phyloP scores from a whole-genome alignment of 2,113 vertebrate species.

The Python bivittatus region DNA sequence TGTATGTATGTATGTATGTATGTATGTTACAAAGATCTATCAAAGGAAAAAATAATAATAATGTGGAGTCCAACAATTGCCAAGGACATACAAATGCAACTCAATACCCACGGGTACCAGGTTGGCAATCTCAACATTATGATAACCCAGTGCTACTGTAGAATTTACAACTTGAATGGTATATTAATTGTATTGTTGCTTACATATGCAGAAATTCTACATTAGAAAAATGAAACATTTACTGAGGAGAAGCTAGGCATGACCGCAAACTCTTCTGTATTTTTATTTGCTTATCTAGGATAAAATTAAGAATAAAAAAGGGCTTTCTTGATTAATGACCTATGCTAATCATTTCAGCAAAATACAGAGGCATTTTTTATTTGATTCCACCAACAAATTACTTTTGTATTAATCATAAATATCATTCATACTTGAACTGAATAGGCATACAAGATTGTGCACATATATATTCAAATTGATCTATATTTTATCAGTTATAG shows the following conservation, averaged over 20 bases:
- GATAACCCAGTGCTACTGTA: neutral
- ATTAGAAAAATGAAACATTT: conserved; percentile 52
- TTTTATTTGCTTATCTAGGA: conserved; percentile 61
- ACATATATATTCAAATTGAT: conserved; percentile 59
- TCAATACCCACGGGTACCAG: no score
- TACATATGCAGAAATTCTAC: conserved; percentile 23
- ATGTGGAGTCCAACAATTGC: no score
- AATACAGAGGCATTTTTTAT: conserved; percentile 62
- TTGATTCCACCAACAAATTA: conserved; percentile 74
- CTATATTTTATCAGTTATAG: conserved; percentile 75
- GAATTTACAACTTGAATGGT: neutral
- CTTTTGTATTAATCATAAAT: conserved; percentile 72
- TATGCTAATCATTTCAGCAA: conserved; percentile 67
- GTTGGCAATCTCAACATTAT: neutral
- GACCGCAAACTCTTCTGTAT: conserved; percentile 57
- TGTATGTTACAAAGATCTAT: neutral
- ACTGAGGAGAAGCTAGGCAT: conserved; percentile 45
- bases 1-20: no score
- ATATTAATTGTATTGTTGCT: neutral
- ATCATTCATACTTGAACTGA: conserved; percentile 44
- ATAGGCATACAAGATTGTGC: neutral
- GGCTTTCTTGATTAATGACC: conserved; percentile 70
- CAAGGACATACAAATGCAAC: no score
- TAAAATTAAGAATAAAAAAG: conserved; percentile 68
- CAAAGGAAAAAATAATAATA: neutral